Conservation (phyloP, 1,140 invertebrate genomes). For the Ladona fulva region DNA sequence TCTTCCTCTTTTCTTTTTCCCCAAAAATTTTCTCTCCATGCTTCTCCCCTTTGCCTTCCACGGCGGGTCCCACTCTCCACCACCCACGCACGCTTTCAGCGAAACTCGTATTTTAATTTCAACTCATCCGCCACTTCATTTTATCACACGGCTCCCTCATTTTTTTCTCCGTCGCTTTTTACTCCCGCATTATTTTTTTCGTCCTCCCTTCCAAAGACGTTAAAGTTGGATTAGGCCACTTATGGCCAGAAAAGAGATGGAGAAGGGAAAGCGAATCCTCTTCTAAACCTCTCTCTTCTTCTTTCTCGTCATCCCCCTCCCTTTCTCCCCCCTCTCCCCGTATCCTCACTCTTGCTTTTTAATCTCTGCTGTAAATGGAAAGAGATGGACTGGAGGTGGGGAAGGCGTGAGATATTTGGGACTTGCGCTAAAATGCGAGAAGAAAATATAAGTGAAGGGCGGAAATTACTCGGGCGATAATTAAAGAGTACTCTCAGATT, state of each 20-base stretch:
- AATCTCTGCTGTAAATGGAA: neutral
- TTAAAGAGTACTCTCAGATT: too few species aligned
- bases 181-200: too few species aligned
- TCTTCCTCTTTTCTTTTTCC: neutral
- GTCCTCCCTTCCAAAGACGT: neutral
- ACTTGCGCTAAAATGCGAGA: too few species aligned
- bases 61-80: neutral
- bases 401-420: too few species aligned
- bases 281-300: too few species aligned
- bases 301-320: too few species aligned
- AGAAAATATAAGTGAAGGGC: too few species aligned
- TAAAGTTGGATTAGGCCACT: constrained; percentile 9
- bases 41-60: neutral
- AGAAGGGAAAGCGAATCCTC: neutral
- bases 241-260: neutral
- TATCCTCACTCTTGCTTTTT: neutral
- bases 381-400: too few species aligned
- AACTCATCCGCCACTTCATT: neutral
- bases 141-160: neutral
- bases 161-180: neutral
- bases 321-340: neutral
- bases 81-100: neutral
- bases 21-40: neutral
- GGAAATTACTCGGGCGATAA: too few species aligned
- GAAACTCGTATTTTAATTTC: constrained; percentile 2